Evolutionary conservation across 2,888 invertebrate genomes (phyloP).

Genomic region (Carpatolechia fugitivella): DNA sequence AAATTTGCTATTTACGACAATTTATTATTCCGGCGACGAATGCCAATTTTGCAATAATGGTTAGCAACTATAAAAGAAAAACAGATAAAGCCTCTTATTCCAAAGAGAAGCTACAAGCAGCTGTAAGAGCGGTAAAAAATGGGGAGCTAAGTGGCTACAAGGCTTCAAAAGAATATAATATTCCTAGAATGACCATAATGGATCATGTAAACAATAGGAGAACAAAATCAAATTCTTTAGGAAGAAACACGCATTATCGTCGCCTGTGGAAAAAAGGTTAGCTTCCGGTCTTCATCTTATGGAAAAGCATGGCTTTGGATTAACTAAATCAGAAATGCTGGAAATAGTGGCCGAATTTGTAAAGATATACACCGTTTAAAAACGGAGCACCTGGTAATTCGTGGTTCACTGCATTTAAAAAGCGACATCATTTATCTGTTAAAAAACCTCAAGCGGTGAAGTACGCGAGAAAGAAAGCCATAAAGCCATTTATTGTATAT

Average conservation of each 20-base stretch:
- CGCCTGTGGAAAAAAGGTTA: constrained; percentile 22
- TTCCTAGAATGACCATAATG: constrained; percentile 22
- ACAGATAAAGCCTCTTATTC: constrained; percentile 18
- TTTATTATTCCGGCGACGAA: too few species aligned
- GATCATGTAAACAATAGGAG: constrained; percentile 21
- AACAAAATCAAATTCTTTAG: constrained; percentile 19
- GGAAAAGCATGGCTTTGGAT: constrained; percentile 40
- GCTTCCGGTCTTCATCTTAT: constrained; percentile 27
- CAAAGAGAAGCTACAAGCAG: constrained; percentile 16
- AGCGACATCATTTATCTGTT: constrained; percentile 22
- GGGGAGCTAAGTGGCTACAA: constrained; percentile 14
- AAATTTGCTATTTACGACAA: too few species aligned
- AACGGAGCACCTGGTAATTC: constrained; percentile 23
- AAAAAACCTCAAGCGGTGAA: constrained; percentile 30
- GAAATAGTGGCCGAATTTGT: constrained; percentile 34
- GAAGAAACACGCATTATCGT: constrained; percentile 21
- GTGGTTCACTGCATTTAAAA: constrained; percentile 25
- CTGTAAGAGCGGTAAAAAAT: constrained; percentile 17
- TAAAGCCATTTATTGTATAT: constrained; percentile 26
- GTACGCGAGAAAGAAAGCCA: constrained; percentile 25
- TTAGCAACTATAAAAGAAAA: constrained; percentile 18
- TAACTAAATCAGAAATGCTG: constrained; percentile 37
- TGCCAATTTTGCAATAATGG: constrained; percentile 6
- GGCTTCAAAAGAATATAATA: constrained; percentile 18
- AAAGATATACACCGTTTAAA: constrained; percentile 21